These are phyloP conservation scores for Trogon surrucura DNA, from an alignment of 2,113 vertebrate genomes.

Conservation along the genomic window DNA sequence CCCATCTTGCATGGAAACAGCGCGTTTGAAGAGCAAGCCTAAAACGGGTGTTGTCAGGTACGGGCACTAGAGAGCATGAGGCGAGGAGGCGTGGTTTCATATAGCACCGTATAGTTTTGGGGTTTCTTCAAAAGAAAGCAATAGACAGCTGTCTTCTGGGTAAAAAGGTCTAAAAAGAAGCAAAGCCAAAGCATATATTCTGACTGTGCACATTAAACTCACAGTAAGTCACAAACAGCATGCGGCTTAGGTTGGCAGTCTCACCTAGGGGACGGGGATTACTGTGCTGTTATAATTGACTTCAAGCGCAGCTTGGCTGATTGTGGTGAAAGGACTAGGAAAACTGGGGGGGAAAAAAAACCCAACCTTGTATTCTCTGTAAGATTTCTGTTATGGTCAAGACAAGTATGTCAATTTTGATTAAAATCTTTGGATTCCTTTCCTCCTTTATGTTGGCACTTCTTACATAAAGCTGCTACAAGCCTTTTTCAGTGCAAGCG, in stretches of 20 bases:
- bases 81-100: background rate
- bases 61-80: background rate
- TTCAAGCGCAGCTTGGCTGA: background rate
- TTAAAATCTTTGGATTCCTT: background rate
- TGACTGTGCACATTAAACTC: background rate
- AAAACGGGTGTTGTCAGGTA: background rate
- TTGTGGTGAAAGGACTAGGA: background rate
- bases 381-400: background rate
- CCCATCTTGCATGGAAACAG: background rate
- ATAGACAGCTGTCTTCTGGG: background rate
- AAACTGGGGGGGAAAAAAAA: background rate
- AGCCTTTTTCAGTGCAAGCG: background rate
- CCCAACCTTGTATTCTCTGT: background rate
- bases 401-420: background rate
- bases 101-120: background rate
- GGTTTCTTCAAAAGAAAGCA: background rate
- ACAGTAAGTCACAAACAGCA: background rate
- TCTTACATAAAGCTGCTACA: background rate
- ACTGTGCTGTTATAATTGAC: background rate
- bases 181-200: background rate
- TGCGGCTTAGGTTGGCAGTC: background rate
- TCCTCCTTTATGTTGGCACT: background rate
- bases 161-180: background rate
- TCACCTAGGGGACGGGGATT: background rate
- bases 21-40: background rate